A percentile compares a stretch with the other conserved stretches of the same genome.
phyloP scores from a whole-genome alignment of 1,140 invertebrate genomes.

The Scaptomyza graminum region DNA sequence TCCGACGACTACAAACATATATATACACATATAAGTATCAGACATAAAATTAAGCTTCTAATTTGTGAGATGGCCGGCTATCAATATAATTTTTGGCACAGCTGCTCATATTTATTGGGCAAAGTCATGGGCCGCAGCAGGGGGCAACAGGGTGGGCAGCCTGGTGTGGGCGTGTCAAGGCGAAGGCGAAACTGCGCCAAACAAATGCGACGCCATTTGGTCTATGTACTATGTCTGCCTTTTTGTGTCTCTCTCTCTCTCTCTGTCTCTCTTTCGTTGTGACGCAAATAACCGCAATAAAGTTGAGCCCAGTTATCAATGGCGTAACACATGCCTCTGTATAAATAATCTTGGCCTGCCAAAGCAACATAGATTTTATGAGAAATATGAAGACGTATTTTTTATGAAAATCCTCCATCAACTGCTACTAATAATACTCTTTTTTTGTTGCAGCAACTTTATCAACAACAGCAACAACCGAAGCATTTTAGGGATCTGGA shows the following conservation, averaged over 20 bases:
- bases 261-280: neutral
- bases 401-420: slow-evolving; percentile 32
- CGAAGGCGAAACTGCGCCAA: slow-evolving; percentile 34
- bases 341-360: slow-evolving; percentile 70
- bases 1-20: neutral
- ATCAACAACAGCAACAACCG: slow-evolving; percentile 14
- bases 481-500: neutral
- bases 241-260: neutral
- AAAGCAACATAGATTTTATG: slow-evolving; percentile 11
- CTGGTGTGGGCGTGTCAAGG: slow-evolving; percentile 15
- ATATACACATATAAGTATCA: neutral
- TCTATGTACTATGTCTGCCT: slow-evolving; percentile 14
- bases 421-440: slow-evolving; percentile 1
- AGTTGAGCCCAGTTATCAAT: slow-evolving; percentile 75
- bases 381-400: slow-evolving; percentile 25
- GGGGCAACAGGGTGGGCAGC: neutral
- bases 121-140: neutral
- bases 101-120: neutral
- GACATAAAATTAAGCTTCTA: slow-evolving; percentile 2
- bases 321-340: slow-evolving; percentile 36
- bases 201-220: slow-evolving; percentile 61
- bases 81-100: slow-evolving; percentile 7
- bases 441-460: slow-evolving; percentile 19
- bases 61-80: slow-evolving; percentile 1
- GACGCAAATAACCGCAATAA: slow-evolving; percentile 70